phyloP scores from a whole-genome alignment of 1,140 invertebrate genomes.

The Polyergus mexicanus region DNA sequence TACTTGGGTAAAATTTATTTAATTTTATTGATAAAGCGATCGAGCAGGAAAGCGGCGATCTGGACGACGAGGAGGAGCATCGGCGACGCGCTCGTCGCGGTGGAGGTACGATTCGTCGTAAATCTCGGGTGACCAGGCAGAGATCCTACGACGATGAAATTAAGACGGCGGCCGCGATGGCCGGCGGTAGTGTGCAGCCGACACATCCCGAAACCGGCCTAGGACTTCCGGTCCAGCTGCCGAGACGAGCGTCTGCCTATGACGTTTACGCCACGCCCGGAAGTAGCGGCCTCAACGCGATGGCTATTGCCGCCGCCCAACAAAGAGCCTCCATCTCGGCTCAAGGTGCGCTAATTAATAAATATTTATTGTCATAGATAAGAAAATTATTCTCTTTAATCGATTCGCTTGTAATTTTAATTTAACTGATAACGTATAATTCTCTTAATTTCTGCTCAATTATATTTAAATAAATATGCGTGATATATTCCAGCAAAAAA shows the following conservation, averaged over 20 bases:
- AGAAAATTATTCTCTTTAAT: background rate
- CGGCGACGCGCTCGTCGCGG: conserved; percentile 77
- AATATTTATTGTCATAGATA: background rate
- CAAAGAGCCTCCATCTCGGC: conserved; percentile 82
- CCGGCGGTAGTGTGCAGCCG: conserved; percentile 74
- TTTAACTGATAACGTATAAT: background rate
- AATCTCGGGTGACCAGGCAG: conserved; percentile 91
- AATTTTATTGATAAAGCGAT: conserved; percentile 26
- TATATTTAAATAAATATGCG: background rate
- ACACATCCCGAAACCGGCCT: conserved; percentile 86
- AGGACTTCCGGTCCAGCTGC: conserved; percentile 89
- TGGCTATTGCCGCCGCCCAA: conserved; percentile 80
- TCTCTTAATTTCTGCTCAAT: background rate
- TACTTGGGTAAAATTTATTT: background rate
- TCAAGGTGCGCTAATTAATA: conserved; percentile 76
- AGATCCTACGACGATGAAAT: conserved; percentile 94
- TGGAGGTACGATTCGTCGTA: conserved; percentile 85
- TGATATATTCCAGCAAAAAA: background rate
- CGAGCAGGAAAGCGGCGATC: conserved; percentile 52
- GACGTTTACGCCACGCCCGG: conserved; percentile 89
- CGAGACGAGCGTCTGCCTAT: conserved; percentile 92
- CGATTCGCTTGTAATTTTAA: background rate
- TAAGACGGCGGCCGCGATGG: conserved; percentile 82
- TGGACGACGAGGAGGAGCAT: conserved; percentile 81
- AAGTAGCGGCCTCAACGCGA: conserved; percentile 77